Conservation (phyloP, 2,888 invertebrate genomes). For the Gortyna flavago region DNA sequence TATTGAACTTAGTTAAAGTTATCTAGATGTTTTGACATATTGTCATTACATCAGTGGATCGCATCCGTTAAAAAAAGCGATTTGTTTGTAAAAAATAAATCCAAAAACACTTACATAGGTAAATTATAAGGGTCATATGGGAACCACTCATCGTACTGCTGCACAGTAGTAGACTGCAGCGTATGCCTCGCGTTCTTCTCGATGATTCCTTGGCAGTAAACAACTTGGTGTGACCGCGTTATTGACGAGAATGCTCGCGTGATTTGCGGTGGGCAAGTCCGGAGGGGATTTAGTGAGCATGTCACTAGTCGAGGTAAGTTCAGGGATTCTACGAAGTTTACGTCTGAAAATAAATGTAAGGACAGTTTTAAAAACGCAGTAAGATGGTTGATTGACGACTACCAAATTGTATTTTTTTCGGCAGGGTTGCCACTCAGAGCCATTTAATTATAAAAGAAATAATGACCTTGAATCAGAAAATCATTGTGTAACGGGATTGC, state of each 20-base stretch:
- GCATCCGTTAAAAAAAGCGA: background rate
- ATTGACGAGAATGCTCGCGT: constrained; percentile 95
- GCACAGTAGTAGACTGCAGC: constrained; percentile 80
- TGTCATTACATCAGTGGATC: background rate
- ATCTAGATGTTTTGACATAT: no score
- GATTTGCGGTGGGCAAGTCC: constrained; percentile 94
- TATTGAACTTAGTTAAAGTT: background rate
- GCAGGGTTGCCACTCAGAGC: no score
- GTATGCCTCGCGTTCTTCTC: constrained; percentile 94
- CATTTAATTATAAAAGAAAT: no score
- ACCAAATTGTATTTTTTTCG: no score
- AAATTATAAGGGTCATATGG: constrained; percentile 97
- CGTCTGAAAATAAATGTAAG: constrained; percentile 90
- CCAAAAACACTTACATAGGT: constrained; percentile 87
- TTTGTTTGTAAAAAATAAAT: background rate
- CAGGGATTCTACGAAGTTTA: constrained; percentile 94
- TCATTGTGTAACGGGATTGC: no score
- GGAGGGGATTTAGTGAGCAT: constrained; percentile 96
- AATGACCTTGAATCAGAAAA: no score
- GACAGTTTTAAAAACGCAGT: no score
- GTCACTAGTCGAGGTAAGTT: constrained; percentile 96
- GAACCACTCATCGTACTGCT: constrained; percentile 93
- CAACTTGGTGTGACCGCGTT: constrained; percentile 95
- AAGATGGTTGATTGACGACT: no score
- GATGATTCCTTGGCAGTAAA: constrained; percentile 97